Base-by-base conservation (phyloP, 2,113 vertebrate genomes). In the Chaetorhynchus papuensis region DNA sequence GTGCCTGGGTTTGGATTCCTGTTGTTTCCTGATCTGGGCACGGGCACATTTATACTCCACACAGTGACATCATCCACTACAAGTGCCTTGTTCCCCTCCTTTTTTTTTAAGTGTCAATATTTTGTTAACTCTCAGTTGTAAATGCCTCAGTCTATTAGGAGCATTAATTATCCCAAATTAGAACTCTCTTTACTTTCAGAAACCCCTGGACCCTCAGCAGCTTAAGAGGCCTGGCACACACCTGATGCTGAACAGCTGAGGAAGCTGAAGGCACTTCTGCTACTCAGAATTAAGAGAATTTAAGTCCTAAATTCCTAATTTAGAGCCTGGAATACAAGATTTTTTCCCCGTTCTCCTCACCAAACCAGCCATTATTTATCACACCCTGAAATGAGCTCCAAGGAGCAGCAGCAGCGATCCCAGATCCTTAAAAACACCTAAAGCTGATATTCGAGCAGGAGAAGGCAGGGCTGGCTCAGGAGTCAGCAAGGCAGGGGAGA, bases 61-160 rank as follows among this genome's bases (percentile, higher is more conserved):
- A 4, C 1, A 7, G 42, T 18, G 37, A 27, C 21, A 63, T 2
- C 50, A 14, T 1, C 23, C 0, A 52, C 45, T 45, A 2, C 7
- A 49, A 10, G 21, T 3, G 15, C 61, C 53, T 23, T 7, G 10
- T 15, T 44, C 31, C 30, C 9, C 23, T 10, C 9, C 14, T 15
- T 28, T 41, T 20, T 13, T 42, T 33, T 13, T 7, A 39, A 18
- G 23, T 14, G 19, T 41, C 52, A 71, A 30, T 28, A 57, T 11
- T 35, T 76, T 7, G 14, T 83, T 78, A 61, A 39, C 31, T 68
- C 47, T 5, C 31, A 50, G 23, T 6, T 37, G 5, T 23, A 66
- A 53, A 17, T 14, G 5, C 28, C 45, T 30, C 22, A 2, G 7
- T 41, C 30, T 50, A 10, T 50, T 18, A 59, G 42, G 21, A 53